phyloP scores from a whole-genome alignment of 1,140 invertebrate species.

The Batillaria attramentaria region DNA sequence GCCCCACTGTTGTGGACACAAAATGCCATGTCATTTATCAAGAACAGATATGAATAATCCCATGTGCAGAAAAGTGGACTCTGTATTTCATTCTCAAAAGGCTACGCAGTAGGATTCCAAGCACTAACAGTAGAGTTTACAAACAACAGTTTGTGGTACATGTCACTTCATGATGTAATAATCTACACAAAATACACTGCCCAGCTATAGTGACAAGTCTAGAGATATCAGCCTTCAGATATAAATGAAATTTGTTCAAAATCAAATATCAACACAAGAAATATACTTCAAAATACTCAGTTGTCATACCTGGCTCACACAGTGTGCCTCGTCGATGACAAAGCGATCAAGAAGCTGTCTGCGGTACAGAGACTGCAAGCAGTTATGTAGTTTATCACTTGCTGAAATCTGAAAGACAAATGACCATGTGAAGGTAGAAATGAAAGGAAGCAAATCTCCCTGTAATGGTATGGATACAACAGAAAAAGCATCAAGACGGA shows the following conservation, averaged over 20 bases:
- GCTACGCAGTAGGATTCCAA: background rate
- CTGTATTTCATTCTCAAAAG: no score
- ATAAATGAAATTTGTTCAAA: background rate
- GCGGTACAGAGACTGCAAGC: conserved; percentile 76
- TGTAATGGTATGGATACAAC: no score
- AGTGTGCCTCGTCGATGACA: conserved; percentile 85
- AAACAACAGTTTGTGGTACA: background rate
- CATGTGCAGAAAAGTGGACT: no score
- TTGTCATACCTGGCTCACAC: conserved; percentile 77
- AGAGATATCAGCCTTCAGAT: no score
- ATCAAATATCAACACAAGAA: no score
- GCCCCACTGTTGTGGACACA: conserved; percentile 82
- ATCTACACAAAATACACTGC: no score
- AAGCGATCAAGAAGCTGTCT: conserved; percentile 77
- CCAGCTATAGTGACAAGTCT: background rate
- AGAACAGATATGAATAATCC: no score
- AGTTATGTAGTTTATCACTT: conserved; percentile 73
- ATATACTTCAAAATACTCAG: no score
- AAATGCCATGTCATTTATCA: no score
- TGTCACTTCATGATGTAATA: no score
- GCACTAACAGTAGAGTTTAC: background rate
- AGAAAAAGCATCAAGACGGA: background rate
- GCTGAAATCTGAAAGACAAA: conserved; percentile 69
- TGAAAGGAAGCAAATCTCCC: no score
- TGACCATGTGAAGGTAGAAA: no score